A percentile compares a stretch with the other conserved stretches of the same genome.
Evolutionary conservation across 1,140 invertebrate species (phyloP).

Genomic region (Saccostrea echinata): DNA sequence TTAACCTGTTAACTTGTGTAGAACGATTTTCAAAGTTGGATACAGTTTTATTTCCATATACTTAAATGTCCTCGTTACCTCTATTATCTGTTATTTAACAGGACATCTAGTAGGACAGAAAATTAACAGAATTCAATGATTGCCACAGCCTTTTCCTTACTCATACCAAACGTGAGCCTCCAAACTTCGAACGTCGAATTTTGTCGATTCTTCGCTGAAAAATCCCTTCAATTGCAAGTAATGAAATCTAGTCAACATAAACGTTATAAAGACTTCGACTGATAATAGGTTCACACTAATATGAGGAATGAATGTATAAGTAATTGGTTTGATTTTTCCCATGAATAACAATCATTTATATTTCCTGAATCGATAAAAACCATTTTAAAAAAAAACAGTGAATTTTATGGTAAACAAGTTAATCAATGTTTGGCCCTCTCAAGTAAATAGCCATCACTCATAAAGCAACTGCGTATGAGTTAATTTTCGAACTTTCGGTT

Average conservation of each 20-base stretch:
- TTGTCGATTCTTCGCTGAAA: background rate
- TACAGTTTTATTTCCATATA: no score
- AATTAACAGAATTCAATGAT: no score
- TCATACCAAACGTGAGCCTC: no score
- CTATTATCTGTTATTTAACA: no score
- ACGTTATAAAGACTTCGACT: background rate
- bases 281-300: background rate
- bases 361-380: background rate
- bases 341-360: background rate
- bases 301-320: background rate
- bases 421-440: no score
- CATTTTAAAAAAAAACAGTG: background rate
- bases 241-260: background rate
- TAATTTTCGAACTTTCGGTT: slow-evolving; percentile 16
- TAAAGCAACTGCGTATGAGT: background rate
- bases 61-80: no score
- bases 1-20: no score
- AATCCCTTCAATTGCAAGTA: background rate
- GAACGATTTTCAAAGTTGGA: no score
- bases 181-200: no score
- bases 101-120: no score
- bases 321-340: background rate
- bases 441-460: background rate
- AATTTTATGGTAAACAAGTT: background rate
- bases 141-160: no score